Percentiles rank a stretch among this genome's conserved stretches.
These are phyloP conservation scores for Rhynchomys soricoides DNA, from an alignment of 2,113 vertebrate genomes.

Conservation along the genomic window DNA sequence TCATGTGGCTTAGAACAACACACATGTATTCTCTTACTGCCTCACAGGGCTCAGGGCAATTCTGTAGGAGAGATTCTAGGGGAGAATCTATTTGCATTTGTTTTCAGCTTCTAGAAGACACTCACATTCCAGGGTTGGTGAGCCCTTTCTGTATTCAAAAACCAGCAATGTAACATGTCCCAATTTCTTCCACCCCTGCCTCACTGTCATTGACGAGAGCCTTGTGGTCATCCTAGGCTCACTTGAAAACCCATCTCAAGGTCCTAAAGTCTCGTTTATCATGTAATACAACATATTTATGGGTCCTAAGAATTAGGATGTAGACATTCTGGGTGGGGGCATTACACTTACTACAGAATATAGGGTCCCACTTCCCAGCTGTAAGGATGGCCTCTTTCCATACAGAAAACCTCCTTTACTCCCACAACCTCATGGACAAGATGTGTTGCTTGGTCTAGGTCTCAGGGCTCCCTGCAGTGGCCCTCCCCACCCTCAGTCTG, in stretches of 20 bases:
- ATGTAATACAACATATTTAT: not conserved
- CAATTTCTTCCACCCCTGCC: not conserved
- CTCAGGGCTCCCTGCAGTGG: not conserved
- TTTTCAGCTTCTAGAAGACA: not conserved
- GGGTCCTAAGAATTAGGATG: not conserved
- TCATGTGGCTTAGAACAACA: not conserved
- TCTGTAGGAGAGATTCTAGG: not conserved
- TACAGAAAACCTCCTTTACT: not conserved
- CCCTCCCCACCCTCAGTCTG: too few relatives aligned
- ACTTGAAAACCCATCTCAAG: not conserved
- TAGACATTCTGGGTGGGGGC: not conserved
- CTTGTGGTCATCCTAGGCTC: not conserved
- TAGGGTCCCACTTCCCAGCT: accelerated
- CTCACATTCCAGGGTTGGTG: too few relatives aligned
- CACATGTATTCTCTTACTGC: not conserved
- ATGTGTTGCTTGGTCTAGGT: not conserved
- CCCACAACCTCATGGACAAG: not conserved
- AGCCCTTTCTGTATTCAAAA: not conserved
- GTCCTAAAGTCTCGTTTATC: not conserved
- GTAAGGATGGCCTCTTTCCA: not conserved
- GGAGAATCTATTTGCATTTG: not conserved
- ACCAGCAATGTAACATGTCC: not conserved
- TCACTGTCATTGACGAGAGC: not conserved
- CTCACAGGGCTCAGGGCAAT: not conserved
- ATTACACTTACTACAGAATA: not conserved